Conservation (phyloP, 2,113 vertebrate species). For the Zosterops hypoxanthus region DNA sequence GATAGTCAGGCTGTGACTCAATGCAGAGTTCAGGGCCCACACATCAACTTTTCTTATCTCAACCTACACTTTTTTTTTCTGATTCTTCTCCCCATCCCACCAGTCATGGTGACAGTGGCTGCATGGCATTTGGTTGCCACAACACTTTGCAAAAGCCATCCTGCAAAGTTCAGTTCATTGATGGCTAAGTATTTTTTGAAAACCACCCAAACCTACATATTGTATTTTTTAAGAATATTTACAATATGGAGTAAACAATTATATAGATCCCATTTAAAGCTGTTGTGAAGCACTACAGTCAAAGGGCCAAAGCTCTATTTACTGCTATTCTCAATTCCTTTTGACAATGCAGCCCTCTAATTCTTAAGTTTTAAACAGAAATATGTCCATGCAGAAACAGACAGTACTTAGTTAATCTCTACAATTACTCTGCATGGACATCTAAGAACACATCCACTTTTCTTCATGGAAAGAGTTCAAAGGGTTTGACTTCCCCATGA, state of each 20-base stretch:
- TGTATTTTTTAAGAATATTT: not conserved
- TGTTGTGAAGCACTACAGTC: not conserved
- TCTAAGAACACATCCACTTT: not conserved
- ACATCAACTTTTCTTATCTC: not conserved
- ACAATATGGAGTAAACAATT: not conserved
- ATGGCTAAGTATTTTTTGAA: not conserved
- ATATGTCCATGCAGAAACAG: not conserved
- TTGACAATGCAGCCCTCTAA: not conserved
- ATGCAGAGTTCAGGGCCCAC: fast-evolving
- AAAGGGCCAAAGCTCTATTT: not conserved
- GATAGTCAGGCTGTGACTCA: not conserved
- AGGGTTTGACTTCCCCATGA: not conserved
- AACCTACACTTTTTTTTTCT: not conserved
- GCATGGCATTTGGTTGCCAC: not conserved
- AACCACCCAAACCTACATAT: not conserved
- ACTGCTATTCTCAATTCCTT: not conserved
- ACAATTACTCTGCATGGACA: not conserved
- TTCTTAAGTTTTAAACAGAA: not conserved
- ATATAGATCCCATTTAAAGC: not conserved
- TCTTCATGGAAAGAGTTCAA: not conserved
- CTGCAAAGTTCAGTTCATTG: not conserved
- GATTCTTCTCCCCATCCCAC: not conserved
- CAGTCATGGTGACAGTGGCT: not conserved
- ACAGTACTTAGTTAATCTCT: not conserved
- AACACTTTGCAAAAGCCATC: not conserved